phyloP scores from a whole-genome alignment of 2,888 invertebrate genomes.

The Protodeltote pygarga region DNA sequence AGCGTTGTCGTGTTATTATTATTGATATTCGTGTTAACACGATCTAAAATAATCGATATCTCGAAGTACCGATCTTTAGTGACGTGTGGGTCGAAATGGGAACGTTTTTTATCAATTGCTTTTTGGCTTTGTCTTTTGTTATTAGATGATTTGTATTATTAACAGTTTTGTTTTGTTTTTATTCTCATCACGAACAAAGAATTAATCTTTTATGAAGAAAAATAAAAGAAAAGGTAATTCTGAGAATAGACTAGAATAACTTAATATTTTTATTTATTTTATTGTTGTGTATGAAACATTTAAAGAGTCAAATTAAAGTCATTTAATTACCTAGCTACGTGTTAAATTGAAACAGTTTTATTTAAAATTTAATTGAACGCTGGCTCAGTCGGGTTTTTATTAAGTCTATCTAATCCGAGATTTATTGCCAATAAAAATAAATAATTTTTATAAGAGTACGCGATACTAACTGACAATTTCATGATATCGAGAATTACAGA shows the following conservation, averaged over 20 bases:
- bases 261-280: no score
- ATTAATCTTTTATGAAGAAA: background rate
- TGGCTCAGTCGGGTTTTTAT: no score
- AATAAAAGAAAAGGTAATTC: background rate
- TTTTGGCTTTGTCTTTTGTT: slow-evolving; percentile 39
- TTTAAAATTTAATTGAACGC: no score
- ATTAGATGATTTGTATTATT: slow-evolving; percentile 37
- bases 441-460: no score
- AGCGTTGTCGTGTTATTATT: slow-evolving; percentile 56
- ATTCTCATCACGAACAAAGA: slow-evolving; percentile 3
- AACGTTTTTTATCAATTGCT: slow-evolving; percentile 39
- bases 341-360: no score
- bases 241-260: background rate
- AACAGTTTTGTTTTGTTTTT: slow-evolving; percentile 15
- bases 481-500: no score
- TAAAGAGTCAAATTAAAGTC: no score
- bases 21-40: slow-evolving; percentile 57
- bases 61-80: slow-evolving; percentile 46
- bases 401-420: no score
- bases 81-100: slow-evolving; percentile 44
- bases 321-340: no score
- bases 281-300: no score
- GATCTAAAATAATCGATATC: slow-evolving; percentile 58
- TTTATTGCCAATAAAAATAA: no score
- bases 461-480: no score